phyloP scores from a whole-genome alignment of 2,113 vertebrate species.

The Gambusia holbrooki region DNA sequence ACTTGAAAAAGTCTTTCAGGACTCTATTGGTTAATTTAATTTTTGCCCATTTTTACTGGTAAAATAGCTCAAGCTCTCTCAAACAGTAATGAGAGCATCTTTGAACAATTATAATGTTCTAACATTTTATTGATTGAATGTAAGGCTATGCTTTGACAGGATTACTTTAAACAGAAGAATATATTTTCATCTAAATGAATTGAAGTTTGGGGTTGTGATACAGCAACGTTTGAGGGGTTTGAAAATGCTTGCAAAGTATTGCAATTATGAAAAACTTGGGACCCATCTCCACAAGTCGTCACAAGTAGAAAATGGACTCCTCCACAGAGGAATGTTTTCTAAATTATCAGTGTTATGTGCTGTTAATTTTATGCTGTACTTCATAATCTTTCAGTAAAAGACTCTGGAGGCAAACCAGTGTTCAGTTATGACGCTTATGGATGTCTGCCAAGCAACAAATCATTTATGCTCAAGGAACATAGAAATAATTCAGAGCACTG shows the following conservation, averaged over 20 bases:
- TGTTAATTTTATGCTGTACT: constrained; percentile 47
- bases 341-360: constrained; percentile 25
- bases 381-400: constrained; percentile 47
- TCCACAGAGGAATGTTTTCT: constrained; percentile 25
- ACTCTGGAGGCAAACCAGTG: constrained; percentile 39
- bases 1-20: background rate
- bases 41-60: background rate
- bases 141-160: background rate
- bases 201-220: background rate
- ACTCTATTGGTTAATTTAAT: too few species aligned
- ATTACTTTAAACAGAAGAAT: background rate
- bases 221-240: too few species aligned
- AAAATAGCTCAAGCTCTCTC: background rate
- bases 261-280: background rate
- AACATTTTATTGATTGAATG: background rate
- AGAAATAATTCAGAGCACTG: constrained; percentile 71
- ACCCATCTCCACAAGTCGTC: background rate
- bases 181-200: background rate
- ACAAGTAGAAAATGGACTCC: background rate
- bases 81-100: background rate
- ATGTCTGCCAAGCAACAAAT: constrained; percentile 60
- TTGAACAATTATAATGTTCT: background rate
- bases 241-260: background rate
- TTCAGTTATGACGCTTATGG: constrained; percentile 51
- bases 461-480: constrained; percentile 66